Percentiles rank a stretch among this genome's conserved stretches.
These are phyloP conservation scores for Scaptodrosophila latifasciaeformis DNA, from an alignment of 2,888 invertebrate species.

Conservation along the genomic window DNA sequence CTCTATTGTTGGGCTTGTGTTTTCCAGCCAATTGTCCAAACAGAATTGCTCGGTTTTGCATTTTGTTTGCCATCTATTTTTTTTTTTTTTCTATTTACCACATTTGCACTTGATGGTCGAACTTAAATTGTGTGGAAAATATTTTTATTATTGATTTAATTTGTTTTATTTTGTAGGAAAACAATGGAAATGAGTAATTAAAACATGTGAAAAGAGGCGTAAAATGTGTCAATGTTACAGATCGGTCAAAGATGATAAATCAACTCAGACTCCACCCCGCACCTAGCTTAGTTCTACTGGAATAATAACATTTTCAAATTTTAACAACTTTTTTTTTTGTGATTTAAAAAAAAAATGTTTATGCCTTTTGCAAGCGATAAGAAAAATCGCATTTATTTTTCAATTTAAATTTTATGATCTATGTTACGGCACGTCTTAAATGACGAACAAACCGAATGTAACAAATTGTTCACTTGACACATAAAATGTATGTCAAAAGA, in stretches of 20 bases:
- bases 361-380: conserved; percentile 12
- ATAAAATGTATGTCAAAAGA: conserved; percentile 49
- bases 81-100: too few relatives aligned
- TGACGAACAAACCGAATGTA: conserved; percentile 33
- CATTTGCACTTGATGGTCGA: conserved; percentile 12
- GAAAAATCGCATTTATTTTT: neutral
- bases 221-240: conserved; percentile 56
- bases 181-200: too few relatives aligned
- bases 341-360: too few relatives aligned
- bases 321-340: too few relatives aligned
- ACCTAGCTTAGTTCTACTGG: too few relatives aligned
- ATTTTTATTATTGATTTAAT: conserved; percentile 47
- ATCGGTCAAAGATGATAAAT: conserved; percentile 31
- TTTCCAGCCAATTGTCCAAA: conserved; percentile 55
- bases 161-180: conserved; percentile 4
- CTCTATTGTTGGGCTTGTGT: conserved; percentile 27
- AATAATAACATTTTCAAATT: too few relatives aligned
- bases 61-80: conserved; percentile 16
- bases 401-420: conserved; percentile 10
- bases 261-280: conserved; percentile 3
- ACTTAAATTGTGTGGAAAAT: conserved; percentile 58
- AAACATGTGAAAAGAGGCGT: conserved; percentile 4
- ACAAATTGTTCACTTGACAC: conserved; percentile 52
- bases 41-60: conserved; percentile 42
- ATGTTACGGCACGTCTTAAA: conserved; percentile 30